A percentile compares a stretch with the other conserved stretches of the same genome.
phyloP scores from a whole-genome alignment of 53 echinoderm and acorn worm species.

The Paracentrotus lividus region DNA sequence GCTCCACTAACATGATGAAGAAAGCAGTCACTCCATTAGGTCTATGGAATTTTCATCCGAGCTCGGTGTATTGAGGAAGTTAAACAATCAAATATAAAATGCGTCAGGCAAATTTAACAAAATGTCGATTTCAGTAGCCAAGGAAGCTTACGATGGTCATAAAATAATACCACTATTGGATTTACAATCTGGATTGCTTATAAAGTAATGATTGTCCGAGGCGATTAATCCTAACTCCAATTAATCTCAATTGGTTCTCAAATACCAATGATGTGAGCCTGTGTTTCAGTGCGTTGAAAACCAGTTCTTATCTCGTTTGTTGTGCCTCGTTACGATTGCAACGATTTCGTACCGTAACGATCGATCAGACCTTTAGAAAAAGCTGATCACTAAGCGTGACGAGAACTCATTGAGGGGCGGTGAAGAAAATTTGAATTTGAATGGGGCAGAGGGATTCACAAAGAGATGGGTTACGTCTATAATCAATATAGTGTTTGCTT shows the following conservation, averaged over 20 bases:
- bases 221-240: background rate
- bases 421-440: conserved; percentile 10
- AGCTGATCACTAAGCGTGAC: background rate
- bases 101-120: background rate
- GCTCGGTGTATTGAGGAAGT: background rate
- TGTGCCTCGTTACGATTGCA: conserved; percentile 39
- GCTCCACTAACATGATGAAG: background rate
- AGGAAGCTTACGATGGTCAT: background rate
- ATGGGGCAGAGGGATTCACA: background rate
- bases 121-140: background rate
- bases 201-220: background rate
- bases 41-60: background rate
- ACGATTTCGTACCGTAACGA: background rate
- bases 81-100: background rate
- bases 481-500: background rate
- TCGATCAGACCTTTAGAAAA: background rate
- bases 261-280: background rate
- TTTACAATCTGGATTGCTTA: background rate
- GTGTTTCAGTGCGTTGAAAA: background rate
- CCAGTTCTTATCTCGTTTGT: background rate
- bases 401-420: background rate
- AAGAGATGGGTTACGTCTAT: background rate
- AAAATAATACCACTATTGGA: background rate
- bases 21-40: background rate
- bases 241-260: background rate